Conservation (phyloP, 2,797 vertebrate genomes). For the Limosa lapponica region DNA sequence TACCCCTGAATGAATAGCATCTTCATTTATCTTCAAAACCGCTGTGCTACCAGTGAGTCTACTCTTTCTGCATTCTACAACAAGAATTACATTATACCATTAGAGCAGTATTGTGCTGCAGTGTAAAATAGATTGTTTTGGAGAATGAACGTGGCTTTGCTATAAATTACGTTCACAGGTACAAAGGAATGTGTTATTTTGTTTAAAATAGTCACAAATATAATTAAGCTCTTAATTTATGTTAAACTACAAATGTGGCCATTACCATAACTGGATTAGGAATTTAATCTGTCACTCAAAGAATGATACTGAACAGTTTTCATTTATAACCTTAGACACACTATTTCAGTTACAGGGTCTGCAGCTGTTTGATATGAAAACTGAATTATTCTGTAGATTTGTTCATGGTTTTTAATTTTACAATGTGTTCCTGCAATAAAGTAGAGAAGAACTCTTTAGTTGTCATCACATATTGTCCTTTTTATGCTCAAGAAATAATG, state of each 20-base stretch:
- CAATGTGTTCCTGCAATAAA: constrained; percentile 81
- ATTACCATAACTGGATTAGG: constrained; percentile 97
- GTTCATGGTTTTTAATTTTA: constrained; percentile 86
- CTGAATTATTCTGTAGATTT: constrained; percentile 88
- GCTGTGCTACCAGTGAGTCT: constrained; percentile 91
- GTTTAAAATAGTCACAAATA: constrained; percentile 98
- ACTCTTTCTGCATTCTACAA: constrained; percentile 86
- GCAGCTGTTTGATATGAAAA: constrained; percentile 94
- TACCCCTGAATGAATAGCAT: constrained; percentile 99
- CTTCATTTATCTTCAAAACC: constrained; percentile 99
- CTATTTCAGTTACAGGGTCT: constrained; percentile 93
- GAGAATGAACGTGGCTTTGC: constrained; percentile 97
- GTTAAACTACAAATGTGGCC: constrained; percentile 96
- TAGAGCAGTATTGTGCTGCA: constrained; percentile 91
- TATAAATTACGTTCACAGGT: constrained; percentile 99
- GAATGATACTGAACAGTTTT: constrained; percentile 94
- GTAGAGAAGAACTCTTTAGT: constrained; percentile 75
- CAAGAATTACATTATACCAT: constrained; percentile 91
- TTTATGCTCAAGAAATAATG: constrained; percentile 57
- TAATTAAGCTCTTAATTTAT: constrained; percentile 99
- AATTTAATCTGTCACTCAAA: constrained; percentile 96
- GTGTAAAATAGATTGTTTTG: constrained; percentile 95
- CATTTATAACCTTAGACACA: constrained; percentile 95
- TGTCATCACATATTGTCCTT: constrained; percentile 66
- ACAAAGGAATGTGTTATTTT: constrained; percentile 97